Evolutionary conservation across 2,888 invertebrate genomes (phyloP).

Genomic region (Lepetodrilus schrolli): DNA sequence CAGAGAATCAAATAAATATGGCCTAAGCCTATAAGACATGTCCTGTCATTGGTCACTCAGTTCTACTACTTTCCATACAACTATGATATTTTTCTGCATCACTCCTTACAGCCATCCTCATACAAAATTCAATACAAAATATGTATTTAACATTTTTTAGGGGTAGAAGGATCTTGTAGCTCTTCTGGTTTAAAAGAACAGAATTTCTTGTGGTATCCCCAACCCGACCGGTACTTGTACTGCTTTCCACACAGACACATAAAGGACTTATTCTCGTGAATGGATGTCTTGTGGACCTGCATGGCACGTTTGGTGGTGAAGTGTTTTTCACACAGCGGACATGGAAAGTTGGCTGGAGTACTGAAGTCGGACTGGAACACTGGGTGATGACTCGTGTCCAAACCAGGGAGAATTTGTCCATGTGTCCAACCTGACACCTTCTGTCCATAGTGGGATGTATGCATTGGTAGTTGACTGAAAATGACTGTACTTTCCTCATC

Average conservation of each 20-base stretch:
- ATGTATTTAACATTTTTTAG: too few relatives aligned
- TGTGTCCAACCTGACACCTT: neutral
- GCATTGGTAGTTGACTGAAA: neutral
- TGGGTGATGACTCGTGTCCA: neutral
- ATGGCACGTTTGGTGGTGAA: neutral
- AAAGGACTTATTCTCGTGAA: neutral
- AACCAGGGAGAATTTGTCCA: neutral
- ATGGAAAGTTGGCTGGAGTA: neutral
- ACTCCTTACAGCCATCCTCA: too few relatives aligned
- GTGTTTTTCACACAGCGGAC: neutral
- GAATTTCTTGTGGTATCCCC: neutral
- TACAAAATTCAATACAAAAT: too few relatives aligned
- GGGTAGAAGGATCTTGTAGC: too few relatives aligned
- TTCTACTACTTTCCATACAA: too few relatives aligned
- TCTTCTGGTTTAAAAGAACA: too few relatives aligned
- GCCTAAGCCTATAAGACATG: too few relatives aligned
- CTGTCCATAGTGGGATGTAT: neutral
- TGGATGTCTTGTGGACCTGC: neutral
- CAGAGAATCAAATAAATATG: too few relatives aligned
- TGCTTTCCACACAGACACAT: slow-evolving; percentile 1
- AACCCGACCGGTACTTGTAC: slow-evolving; percentile 4
- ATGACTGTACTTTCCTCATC: neutral
- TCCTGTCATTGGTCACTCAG: too few relatives aligned
- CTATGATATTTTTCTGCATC: too few relatives aligned
- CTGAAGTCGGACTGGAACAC: neutral